Base-by-base conservation (phyloP, 2,888 invertebrate species). In the Lagria hirta region DNA sequence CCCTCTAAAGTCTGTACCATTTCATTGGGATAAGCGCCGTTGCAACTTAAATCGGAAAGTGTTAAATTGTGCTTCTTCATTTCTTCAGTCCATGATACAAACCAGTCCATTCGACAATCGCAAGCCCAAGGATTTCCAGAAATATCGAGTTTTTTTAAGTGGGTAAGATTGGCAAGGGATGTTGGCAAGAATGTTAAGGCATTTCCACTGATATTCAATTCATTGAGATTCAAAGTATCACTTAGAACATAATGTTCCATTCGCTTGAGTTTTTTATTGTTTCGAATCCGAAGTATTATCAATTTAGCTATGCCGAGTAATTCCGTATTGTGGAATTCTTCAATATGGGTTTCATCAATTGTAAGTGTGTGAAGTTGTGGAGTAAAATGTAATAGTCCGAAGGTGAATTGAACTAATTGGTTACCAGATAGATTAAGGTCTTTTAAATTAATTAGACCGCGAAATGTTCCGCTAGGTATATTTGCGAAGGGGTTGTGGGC, bases 41-140 rank as follows among this genome's bases (percentile, higher is more conserved):
- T 75, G 61, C 88, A 88, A 51, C 79, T 82, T 32, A 87, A 68
- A 12, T 81, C 80, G 0, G 81, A 80, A 51, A 69, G 41, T 1
- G 62, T 62, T 17, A 69, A 29, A 44, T 77, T 76, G 36, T 75
- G 71, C 12, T 72, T 73, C 24, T 75, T 71, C 49, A 72, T 73
- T 30, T 75, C 71, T 50, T 67, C 72, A 2, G 55, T 54, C 66
- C 66, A 66, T 1, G 51, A 43, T 12, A 59, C 59, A 36, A 66
- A 65, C 66, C 66, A 66, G 38, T 51, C 52, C 66, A 66, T 86
- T 30, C 86, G 80, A 62, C 93, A 93, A 69, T 91, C 89, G 73
- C 93, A 93, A 10, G 83, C 81, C 84, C 88, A 90, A 15, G 83
- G 84, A 67, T 93, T 93, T 41, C 81, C 80, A 18, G 79, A 75